Base-by-base conservation (phyloP, 2,113 vertebrate genomes). In the Garra rufa region DNA sequence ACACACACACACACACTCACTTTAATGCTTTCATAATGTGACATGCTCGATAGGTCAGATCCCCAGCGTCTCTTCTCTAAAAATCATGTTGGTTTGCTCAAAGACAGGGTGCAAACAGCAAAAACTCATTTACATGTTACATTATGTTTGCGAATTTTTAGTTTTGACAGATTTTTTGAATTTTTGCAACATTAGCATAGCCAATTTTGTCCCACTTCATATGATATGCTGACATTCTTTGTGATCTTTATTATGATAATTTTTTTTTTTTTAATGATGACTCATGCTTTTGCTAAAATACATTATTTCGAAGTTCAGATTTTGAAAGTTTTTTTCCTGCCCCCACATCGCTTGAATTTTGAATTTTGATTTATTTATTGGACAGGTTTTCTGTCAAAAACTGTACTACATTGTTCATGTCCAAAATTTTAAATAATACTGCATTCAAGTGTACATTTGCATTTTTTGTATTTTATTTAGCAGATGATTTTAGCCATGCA, bases 21-120 rank as follows among this genome's bases (percentile, higher is more conserved):
- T 50, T 50, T 69, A 30, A 48, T 75, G 73, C n/a, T 75, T 75
- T 75, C n/a, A 61, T 61, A 61, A 61, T 24, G 34, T 78, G 52
- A 78, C 73, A 50, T 78, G 11, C 21, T 61, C 34, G 15, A 59
- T 43, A 78, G 76, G 34, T 59, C 38, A 78, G 21, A 59, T 59
- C 76, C 38, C 55, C 3, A 61, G 73, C 14, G 1, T 61, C 21
- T 78, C n/a, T 43, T 61, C 55, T 44, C 6, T 61, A 44, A 61
- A 78, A 79, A 63, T 46, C 38, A 17, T 28, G 24, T 44, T 28
- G 21, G 48, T 76, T 76, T 69, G 30, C 17, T 38, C 61, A 65
- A 65, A 30, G 70, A 73, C 70, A 73, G 43, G 44, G 44, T 21
- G 57, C 24, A 44, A 41, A 61, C 76, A 78, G 76, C 34, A 61